Conservation (phyloP, 2,888 invertebrate genomes). For the Galerucella pusilla region DNA sequence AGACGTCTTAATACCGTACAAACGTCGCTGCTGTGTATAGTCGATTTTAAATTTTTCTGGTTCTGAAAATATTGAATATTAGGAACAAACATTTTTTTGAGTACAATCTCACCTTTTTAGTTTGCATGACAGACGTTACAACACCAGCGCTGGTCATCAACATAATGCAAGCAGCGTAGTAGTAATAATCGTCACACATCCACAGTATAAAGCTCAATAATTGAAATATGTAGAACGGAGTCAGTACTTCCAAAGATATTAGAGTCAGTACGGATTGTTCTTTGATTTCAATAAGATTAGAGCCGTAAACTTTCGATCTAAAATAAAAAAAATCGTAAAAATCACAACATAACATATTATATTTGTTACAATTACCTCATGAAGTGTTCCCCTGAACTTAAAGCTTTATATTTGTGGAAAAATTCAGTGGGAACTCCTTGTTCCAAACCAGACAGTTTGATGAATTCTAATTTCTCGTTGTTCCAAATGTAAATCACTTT, state of each 20-base stretch:
- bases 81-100: too few species aligned
- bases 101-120: conserved; percentile 74
- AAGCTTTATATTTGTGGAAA: conserved; percentile 73
- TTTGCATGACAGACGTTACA: conserved; percentile 84
- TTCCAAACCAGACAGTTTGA: conserved; percentile 80
- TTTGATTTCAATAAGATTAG: conserved; percentile 86
- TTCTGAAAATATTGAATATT: conserved; percentile 70
- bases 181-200: conserved; percentile 90
- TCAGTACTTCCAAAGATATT: conserved; percentile 84
- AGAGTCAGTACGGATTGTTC: conserved; percentile 78
- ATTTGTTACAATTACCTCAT: conserved; percentile 67
- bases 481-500: conserved; percentile 89
- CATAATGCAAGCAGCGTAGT: conserved; percentile 89
- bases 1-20: conserved; percentile 73
- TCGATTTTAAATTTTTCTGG: conserved; percentile 89
- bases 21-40: conserved; percentile 83
- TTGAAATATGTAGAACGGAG: conserved; percentile 97
- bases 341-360: too few species aligned
- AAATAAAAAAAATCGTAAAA: conserved; percentile 27
- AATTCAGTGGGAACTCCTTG: conserved; percentile 72
- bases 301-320: conserved; percentile 83
- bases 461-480: conserved; percentile 73
- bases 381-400: conserved; percentile 71
- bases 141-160: conserved; percentile 87
- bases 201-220: conserved; percentile 89